Evolutionary conservation across 1,140 invertebrate species (phyloP), one percentile per base, ranked within the genome.

Genomic region (Sitodiplosis mosellana): DNA sequence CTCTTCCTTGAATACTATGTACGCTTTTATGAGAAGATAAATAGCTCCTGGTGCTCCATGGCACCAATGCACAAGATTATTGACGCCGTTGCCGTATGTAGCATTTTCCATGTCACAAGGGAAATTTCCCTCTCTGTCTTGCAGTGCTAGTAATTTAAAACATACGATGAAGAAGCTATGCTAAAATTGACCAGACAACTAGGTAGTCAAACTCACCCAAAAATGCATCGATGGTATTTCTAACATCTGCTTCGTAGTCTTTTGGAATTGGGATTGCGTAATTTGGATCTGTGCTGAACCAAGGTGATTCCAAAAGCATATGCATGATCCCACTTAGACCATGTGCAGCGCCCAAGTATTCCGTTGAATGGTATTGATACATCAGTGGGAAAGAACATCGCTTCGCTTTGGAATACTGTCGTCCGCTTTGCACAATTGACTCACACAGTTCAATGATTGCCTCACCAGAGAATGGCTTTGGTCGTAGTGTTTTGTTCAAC

Each of bases 331-430:
- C 63, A 53, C 72, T 71, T 4, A 85, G 53, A 1, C 82, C 82
- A 66, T 89, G 86, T 19, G 84, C 85, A 1, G 85, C 83, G 15
- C 85, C 85, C 46, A 90, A 63, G 63, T 89, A 90, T 66, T 88
- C 80, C 7, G 81, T 83, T n/a, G 76, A 72, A 58, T 89, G 85
- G 63, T 88, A 89, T 45, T 82, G 69, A 59, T 84, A 90, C 83
- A 89, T 88, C 14, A 91, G 61, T 7, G 86, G 83, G 53, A 73
- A 73, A 6, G 69, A 69, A 27, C 73, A 77, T 15, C 67, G 65
- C 50, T 74, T 64, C 40, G 61, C 63, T 46, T 61, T 61, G 2
- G 81, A 64, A 67, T 85, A 85, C 41, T 75, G 65, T 47, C 71
- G 64, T 0, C 86, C 86, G 41, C 82, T 86, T 44, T 70, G 57